phyloP scores from a whole-genome alignment of 2,797 vertebrate species.

The Steatocranus sp. region DNA sequence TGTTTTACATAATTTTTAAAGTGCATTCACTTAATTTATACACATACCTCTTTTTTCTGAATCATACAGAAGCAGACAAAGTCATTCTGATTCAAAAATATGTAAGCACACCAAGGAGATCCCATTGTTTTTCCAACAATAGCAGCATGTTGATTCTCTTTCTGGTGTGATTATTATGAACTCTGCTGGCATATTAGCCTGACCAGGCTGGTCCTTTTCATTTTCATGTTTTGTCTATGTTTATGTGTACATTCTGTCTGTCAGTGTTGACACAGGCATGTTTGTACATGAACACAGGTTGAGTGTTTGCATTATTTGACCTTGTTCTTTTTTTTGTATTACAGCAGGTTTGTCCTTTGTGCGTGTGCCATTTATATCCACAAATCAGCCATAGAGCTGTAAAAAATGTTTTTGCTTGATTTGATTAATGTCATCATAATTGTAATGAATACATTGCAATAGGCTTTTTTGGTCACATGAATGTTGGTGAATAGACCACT shows the following conservation, averaged over 20 bases:
- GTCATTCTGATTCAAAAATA: conserved; percentile 4
- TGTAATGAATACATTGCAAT: conserved; percentile 33
- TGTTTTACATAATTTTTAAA: conserved; percentile 28
- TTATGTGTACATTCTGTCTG: background rate
- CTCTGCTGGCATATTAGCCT: background rate
- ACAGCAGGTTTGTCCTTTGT: conserved; percentile 48
- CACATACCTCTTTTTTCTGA: conserved; percentile 19
- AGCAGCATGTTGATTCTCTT: conserved; percentile 34
- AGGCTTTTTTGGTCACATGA: conserved; percentile 53
- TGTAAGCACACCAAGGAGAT: background rate
- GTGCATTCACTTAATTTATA: conserved; percentile 22
- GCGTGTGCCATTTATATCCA: conserved; percentile 61
- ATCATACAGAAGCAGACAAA: background rate
- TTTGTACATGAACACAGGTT: background rate
- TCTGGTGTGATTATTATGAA: conserved; percentile 41
- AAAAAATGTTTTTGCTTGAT: conserved; percentile 14
- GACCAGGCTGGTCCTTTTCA: conserved; percentile 36
- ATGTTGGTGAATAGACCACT: conserved; percentile 45
- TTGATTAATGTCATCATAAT: conserved; percentile 30
- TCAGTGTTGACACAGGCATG: conserved; percentile 4
- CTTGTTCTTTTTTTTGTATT: conserved; percentile 39
- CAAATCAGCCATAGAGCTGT: conserved; percentile 37
- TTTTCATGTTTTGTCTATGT: background rate
- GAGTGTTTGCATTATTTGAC: conserved; percentile 19
- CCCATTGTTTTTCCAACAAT: conserved; percentile 1